Conservation (phyloP, 2,113 vertebrate genomes). For the Sarotherodon lohbergeri region DNA sequence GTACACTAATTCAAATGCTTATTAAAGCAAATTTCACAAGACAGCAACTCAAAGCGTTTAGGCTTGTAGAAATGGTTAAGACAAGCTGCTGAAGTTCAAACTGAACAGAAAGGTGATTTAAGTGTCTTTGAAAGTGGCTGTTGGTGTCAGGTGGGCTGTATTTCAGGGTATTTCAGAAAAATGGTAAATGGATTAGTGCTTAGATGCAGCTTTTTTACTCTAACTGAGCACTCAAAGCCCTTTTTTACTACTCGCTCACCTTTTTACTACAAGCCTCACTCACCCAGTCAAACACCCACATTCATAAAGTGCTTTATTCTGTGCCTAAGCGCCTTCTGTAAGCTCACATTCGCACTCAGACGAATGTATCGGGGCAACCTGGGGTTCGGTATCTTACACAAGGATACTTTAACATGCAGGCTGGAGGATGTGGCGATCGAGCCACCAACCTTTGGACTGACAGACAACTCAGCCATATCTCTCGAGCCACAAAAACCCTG, state of each 20-base stretch:
- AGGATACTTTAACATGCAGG: not conserved
- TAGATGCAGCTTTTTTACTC: not conserved
- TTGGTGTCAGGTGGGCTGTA: not conserved
- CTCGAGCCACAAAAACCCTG: not conserved
- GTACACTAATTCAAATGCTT: not conserved
- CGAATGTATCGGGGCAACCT: not conserved
- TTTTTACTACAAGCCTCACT: not conserved
- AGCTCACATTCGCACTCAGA: not conserved
- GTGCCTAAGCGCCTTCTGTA: not conserved
- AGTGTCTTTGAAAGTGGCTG: not conserved
- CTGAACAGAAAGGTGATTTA: not conserved
- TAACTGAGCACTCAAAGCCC: not conserved
- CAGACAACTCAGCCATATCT: not conserved
- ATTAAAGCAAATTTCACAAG: not conserved
- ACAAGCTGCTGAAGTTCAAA: not conserved
- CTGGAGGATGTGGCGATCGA: not conserved
- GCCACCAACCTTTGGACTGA: not conserved
- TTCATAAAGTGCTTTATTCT: not conserved
- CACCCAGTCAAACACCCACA: not conserved
- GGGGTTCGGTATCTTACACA: not conserved
- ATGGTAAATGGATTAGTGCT: not conserved
- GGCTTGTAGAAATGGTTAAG: not conserved
- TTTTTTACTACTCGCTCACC: rapidly evolving
- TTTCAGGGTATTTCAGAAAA: not conserved
- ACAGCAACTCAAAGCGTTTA: not conserved